Evolutionary conservation across 2,797 vertebrate species (phyloP), one percentile per base, ranked within the genome.

Genomic region (Molothrus ater): DNA sequence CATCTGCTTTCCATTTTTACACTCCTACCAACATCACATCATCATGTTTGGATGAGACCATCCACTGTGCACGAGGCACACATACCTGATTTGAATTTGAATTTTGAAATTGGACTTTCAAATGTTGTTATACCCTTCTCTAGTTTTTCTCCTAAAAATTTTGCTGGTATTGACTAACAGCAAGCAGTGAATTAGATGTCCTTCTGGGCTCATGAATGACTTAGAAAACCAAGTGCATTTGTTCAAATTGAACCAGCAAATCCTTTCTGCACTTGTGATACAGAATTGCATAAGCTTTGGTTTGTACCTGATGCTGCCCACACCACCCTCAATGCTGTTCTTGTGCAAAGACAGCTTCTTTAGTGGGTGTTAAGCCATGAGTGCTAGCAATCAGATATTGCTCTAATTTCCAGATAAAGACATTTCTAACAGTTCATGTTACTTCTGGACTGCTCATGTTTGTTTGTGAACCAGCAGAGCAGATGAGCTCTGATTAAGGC

Each of bases 1-100:
- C 95, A 97, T 86, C 90, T 97, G 96, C 65, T 97, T 97, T 95
- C 84, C 82, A 96, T 96, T 95, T 96, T 82, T 74, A 87, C 28
- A 65, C 75, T 78, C 81, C 50, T 32, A 72, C 45, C 92, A 82
- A 57, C 5, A 2, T 80, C 83, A 90, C 78, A 88, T 64, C 60
- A 53, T 7, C 24, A 92, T 91, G 61, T 66, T 34, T 93, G 73
- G 65, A 80, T 92, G 92, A 95, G 82, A 74, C 85, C 82, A 93
- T 92, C 38, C 65, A 68, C 29, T 76, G 88, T 31, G 92, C 61
- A 78, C 3, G 3, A 90, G 70, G 83, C 2, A 21, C 61, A 91
- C 85, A 70, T 12, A 31, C 31, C 51, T 53, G 89, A 73, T 21
- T 8, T 40, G 88, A 91, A 56, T 56, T 0, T 48, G 53, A 48